Conservation (phyloP, 2,113 vertebrate genomes). For the Hyperoodon ampullatus region DNA sequence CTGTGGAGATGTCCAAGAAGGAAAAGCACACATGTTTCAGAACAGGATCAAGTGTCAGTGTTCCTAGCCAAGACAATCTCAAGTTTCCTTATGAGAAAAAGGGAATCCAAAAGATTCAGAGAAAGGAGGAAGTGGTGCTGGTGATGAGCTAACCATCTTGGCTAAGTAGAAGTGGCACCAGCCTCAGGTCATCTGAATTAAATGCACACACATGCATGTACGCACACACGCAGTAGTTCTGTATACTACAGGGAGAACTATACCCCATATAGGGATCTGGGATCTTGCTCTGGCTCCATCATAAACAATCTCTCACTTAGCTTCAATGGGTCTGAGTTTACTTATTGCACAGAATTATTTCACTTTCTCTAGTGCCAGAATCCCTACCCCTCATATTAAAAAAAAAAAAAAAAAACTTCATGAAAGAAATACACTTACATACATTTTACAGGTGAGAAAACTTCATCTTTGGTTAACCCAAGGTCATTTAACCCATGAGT, state of each 20-base stretch:
- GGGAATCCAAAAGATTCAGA: background rate
- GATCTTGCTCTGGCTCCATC: background rate
- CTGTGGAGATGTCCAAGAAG: background rate
- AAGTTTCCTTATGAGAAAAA: background rate
- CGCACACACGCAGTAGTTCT: background rate
- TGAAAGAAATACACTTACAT: background rate
- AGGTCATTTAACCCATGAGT: background rate
- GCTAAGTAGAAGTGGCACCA: background rate
- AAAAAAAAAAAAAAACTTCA: background rate
- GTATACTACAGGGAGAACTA: background rate
- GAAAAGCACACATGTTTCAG: background rate
- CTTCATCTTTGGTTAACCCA: background rate
- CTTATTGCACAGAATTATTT: background rate
- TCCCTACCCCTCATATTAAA: background rate
- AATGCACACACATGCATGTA: rapidly evolving
- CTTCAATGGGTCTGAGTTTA: background rate
- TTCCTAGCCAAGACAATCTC: background rate
- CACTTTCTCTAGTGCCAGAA: background rate
- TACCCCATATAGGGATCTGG: background rate
- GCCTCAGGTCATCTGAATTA: background rate
- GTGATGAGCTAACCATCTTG: background rate
- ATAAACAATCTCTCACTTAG: background rate
- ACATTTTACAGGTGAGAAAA: background rate
- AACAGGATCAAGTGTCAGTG: background rate
- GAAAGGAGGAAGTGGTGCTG: background rate